Conservation (phyloP, 2,888 invertebrate species). For the Electrophaes corylata region DNA sequence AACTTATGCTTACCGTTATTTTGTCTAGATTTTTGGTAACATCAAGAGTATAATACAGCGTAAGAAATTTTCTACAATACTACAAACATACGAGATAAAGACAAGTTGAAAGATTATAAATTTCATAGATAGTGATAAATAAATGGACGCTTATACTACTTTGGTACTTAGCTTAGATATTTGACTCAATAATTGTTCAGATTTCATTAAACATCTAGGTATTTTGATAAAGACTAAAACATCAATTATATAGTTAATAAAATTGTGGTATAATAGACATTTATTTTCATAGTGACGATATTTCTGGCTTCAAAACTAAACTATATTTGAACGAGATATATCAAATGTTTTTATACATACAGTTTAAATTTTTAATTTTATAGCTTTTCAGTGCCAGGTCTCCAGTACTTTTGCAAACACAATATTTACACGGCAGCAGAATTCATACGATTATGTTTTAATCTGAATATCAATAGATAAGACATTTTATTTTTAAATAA, state of each 20-base stretch:
- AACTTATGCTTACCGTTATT: too few relatives aligned
- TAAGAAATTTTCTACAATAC: not conserved
- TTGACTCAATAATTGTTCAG: conserved; percentile 43
- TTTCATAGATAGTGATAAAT: not conserved
- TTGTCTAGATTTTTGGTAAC: too few relatives aligned
- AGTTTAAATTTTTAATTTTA: not conserved
- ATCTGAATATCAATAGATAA: too few relatives aligned
- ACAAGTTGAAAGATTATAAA: not conserved
- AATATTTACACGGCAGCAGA: too few relatives aligned
- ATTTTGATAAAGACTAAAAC: conserved; percentile 49
- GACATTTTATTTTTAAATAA: too few relatives aligned
- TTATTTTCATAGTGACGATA: conserved; percentile 56
- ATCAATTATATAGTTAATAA: conserved; percentile 50
- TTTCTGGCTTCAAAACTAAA: conserved; percentile 49
- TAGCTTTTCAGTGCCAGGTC: too few relatives aligned
- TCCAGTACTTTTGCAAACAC: too few relatives aligned
- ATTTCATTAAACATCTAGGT: conserved; percentile 43
- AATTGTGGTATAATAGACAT: conserved; percentile 79
- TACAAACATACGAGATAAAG: not conserved
- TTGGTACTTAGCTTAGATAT: conserved; percentile 18
- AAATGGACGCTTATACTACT: conserved; percentile 27
- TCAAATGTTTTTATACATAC: not conserved
- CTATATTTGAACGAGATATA: conserved; percentile 14
- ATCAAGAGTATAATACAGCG: not conserved
- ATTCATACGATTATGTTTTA: too few relatives aligned